phyloP scores from a whole-genome alignment of 2,113 vertebrate species.

The Antigone vipio region DNA sequence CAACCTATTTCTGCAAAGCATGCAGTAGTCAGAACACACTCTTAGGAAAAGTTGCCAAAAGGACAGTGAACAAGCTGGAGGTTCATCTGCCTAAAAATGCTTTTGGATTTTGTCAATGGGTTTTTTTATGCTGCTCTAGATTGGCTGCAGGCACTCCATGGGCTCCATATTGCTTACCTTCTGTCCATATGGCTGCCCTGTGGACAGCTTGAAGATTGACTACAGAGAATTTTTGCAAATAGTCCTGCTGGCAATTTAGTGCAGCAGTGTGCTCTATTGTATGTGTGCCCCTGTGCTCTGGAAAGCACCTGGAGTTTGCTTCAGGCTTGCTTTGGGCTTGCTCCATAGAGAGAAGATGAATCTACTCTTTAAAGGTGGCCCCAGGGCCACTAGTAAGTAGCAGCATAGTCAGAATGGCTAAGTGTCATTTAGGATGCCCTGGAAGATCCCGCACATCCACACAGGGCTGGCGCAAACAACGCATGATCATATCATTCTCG shows the following conservation, averaged over 20 bases:
- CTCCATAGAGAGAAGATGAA: neutral
- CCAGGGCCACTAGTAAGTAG: neutral
- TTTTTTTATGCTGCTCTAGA: neutral
- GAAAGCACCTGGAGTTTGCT: neutral
- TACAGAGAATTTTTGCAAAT: neutral
- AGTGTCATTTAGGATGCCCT: neutral
- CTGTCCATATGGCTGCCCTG: neutral
- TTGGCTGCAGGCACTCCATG: neutral
- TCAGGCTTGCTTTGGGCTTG: neutral
- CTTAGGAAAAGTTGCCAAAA: neutral
- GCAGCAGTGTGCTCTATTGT: neutral
- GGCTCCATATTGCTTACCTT: constrained; percentile 1
- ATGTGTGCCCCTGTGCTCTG: neutral
- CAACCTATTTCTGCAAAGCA: neutral
- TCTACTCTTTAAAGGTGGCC: neutral
- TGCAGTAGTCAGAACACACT: neutral
- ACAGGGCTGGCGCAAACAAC: neutral
- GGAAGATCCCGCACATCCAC: neutral
- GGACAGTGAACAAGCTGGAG: neutral
- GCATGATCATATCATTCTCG: neutral
- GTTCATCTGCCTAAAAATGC: neutral
- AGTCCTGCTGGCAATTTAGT: neutral
- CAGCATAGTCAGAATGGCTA: neutral
- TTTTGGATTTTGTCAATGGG: neutral
- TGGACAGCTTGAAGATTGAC: neutral